Base-by-base conservation (phyloP, 2,113 vertebrate species). In the Pygoscelis adeliae region DNA sequence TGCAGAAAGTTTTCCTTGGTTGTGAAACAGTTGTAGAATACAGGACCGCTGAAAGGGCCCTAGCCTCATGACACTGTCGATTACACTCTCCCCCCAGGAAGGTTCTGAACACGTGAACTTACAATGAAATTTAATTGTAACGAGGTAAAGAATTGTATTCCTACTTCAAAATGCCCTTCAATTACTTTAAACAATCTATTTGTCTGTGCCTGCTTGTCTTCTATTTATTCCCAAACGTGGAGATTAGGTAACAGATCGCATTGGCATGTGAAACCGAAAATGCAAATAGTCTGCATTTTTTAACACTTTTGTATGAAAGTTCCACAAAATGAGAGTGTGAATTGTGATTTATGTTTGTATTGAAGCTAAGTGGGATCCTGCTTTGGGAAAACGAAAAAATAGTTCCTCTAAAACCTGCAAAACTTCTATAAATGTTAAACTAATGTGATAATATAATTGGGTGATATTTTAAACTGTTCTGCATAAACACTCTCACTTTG, bases 211-310 rank as follows among this genome's bases (percentile, higher is more conserved):
- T 87, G n/a, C 34, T 82, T 84, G 34, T 30, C 30, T 94, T 82
- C 56, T 62, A 27, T 74, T 93, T 95, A 66, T 92, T 94, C 46
- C 34, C 50, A 77, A 53, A 58, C 2, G 4, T 58, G 40, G 44
- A 82, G 62, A 77, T 86, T 78, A 74, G 46, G 47, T 82, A 94
- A 89, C 59, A 84, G 72, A 94, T 84, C 6, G 4, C 36, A 44
- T 59, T 72, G 73, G 73, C 38, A 49, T 47, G 11, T 72, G 66
- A 83, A 93, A 85, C 52, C 4, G 3, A 94, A 95, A 95, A 82
- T 83, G 65, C 70, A 92, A 91, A n/a, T 76, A 83, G 36, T 83
- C 49, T 90, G 71, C 79, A 83, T 89, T 92, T 96, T 86, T 90
- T 80, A 88, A 53, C 76, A 69, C 67, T 83, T 83, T 58, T 56